Evolutionary conservation across 1,140 invertebrate species (phyloP).

Genomic region (Hydropsyche tenuis): DNA sequence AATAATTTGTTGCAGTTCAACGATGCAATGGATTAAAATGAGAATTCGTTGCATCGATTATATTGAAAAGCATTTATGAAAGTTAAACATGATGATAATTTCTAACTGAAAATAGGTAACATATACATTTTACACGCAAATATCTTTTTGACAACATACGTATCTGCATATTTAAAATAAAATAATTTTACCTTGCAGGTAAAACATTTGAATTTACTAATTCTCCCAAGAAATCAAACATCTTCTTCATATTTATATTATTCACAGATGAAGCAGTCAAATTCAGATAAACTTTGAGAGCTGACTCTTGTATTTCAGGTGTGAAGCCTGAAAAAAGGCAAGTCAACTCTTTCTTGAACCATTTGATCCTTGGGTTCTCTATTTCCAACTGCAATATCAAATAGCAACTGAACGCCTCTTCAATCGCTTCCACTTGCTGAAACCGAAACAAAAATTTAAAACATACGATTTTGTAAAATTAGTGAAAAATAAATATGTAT

Average conservation of each 20-base stretch:
- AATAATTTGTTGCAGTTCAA: too few species aligned
- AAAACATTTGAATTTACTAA: constrained; percentile 72
- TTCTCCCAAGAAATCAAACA: constrained; percentile 75
- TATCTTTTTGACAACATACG: neutral
- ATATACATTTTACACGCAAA: too few species aligned
- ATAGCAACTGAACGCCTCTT: constrained; percentile 87
- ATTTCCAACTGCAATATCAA: constrained; percentile 74
- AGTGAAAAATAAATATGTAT: neutral
- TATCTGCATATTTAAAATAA: neutral
- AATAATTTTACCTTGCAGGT: constrained; percentile 64
- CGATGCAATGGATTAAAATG: too few species aligned
- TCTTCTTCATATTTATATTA: constrained; percentile 72
- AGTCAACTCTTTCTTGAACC: constrained; percentile 70
- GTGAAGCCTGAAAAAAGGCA: constrained; percentile 61
- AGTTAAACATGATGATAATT: too few species aligned
- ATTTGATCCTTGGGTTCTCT: constrained; percentile 70
- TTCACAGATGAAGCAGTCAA: constrained; percentile 74
- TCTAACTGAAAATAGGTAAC: too few species aligned
- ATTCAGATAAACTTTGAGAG: constrained; percentile 73
- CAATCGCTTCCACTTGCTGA: constrained; percentile 81
- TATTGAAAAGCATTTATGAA: too few species aligned
- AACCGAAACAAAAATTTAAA: constrained; percentile 29
- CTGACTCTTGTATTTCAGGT: constrained; percentile 74
- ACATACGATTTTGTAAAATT: neutral
- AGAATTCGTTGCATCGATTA: too few species aligned